phyloP scores from a whole-genome alignment of 2,113 vertebrate genomes.

The Hemicordylus capensis region DNA sequence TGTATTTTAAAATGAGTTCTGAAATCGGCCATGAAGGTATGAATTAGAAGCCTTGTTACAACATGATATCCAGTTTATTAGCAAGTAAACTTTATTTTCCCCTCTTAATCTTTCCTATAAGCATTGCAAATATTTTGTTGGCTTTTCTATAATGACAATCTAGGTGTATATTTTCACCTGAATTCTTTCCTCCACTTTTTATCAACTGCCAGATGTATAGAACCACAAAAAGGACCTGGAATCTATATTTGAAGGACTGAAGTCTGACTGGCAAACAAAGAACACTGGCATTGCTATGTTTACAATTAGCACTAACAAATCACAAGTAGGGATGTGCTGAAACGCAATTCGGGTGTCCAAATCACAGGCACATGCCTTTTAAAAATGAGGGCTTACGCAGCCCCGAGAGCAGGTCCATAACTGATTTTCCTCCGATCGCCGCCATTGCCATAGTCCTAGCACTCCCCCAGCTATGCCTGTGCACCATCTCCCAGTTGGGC shows the following conservation, averaged over 20 bases:
- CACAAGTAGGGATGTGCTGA: too few species aligned
- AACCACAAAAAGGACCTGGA: not conserved
- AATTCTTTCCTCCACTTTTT: not conserved
- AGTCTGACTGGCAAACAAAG: not conserved
- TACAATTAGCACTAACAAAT: not conserved
- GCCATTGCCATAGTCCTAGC: too few species aligned
- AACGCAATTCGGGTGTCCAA: too few species aligned
- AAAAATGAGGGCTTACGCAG: too few species aligned
- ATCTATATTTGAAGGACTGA: not conserved
- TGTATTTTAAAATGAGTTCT: slow-evolving; percentile 36
- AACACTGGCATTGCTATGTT: not conserved
- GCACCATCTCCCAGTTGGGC: too few species aligned
- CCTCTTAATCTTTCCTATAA: slow-evolving; percentile 56
- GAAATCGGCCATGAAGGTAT: not conserved
- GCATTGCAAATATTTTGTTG: not conserved
- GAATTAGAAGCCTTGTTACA: slow-evolving; percentile 33
- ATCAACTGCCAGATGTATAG: not conserved
- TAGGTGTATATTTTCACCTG: accelerated
- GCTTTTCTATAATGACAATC: accelerated
- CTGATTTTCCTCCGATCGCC: too few species aligned
- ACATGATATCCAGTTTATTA: slow-evolving; percentile 36
- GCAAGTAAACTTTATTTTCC: slow-evolving; percentile 35
- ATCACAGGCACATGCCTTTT: too few species aligned
- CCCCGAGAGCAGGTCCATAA: too few species aligned
- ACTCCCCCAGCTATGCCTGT: too few species aligned